Evolutionary conservation across 2,113 vertebrate genomes (phyloP).

Genomic region (Microtus montanus): DNA sequence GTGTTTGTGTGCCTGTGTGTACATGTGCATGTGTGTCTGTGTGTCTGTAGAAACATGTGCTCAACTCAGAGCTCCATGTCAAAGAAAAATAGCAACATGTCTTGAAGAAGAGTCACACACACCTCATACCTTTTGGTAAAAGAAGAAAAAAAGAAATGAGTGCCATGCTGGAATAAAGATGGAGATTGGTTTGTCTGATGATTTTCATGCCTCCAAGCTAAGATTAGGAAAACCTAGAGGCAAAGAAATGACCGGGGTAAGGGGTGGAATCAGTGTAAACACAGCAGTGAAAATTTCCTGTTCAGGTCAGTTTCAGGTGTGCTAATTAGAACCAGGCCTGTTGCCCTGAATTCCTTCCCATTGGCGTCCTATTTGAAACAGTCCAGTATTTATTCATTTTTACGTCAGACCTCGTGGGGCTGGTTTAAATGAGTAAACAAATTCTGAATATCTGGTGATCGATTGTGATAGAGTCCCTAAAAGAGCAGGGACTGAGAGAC

Average conservation of each 20-base stretch:
- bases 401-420: accelerated
- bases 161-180: accelerated
- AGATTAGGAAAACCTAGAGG: not conserved
- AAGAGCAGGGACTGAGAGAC: not conserved
- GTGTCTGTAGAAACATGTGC: not conserved
- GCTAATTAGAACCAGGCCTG: accelerated
- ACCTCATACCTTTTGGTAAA: not conserved
- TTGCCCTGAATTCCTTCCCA: not conserved
- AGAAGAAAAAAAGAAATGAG: not conserved
- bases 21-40: not conserved
- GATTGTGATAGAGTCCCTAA: accelerated
- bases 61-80: not conserved
- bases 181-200: not conserved
- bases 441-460: not conserved
- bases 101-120: conserved; percentile 12
- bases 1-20: not conserved
- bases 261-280: not conserved
- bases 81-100: not conserved
- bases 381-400: not conserved
- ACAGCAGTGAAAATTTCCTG: accelerated
- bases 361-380: not conserved
- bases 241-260: not conserved
- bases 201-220: not conserved
- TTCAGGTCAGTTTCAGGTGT: accelerated
- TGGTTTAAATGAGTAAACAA: not conserved